These are phyloP conservation scores for Tiliacea aurago DNA, from an alignment of 2,888 invertebrate genomes.

Conservation along the genomic window DNA sequence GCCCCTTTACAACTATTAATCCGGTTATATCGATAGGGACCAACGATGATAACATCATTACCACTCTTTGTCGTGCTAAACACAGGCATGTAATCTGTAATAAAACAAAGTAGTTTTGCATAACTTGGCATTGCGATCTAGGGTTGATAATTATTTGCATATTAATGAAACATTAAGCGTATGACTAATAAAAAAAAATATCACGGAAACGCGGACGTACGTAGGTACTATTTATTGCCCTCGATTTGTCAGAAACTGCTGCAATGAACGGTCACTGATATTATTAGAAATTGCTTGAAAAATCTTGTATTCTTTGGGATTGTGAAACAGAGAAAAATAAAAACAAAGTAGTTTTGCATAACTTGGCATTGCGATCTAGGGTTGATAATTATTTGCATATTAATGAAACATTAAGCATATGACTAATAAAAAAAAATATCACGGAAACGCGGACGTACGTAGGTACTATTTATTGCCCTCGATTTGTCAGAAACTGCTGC, in stretches of 20 bases:
- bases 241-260: not conserved
- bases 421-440: too few relatives aligned
- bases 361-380: too few relatives aligned
- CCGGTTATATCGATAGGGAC: constrained; percentile 40
- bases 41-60: constrained; percentile 29
- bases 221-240: not conserved
- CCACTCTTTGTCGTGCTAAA: constrained; percentile 33
- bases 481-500: not conserved
- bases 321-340: not conserved
- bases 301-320: too few relatives aligned
- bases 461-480: not conserved
- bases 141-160: not conserved
- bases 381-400: not conserved
- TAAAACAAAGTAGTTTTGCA: not conserved
- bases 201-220: not conserved
- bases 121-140: too few relatives aligned
- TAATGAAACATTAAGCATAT: not conserved
- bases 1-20: constrained; percentile 1
- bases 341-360: not conserved
- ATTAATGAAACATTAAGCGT: not conserved
- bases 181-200: too few relatives aligned
- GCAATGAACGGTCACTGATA: not conserved
- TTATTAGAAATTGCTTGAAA: not conserved
- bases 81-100: constrained; percentile 24
- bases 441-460: not conserved